These are phyloP conservation scores for Spatulosminthurus flaviceps DNA, from an alignment of 2,888 invertebrate species.

Conservation along the genomic window DNA sequence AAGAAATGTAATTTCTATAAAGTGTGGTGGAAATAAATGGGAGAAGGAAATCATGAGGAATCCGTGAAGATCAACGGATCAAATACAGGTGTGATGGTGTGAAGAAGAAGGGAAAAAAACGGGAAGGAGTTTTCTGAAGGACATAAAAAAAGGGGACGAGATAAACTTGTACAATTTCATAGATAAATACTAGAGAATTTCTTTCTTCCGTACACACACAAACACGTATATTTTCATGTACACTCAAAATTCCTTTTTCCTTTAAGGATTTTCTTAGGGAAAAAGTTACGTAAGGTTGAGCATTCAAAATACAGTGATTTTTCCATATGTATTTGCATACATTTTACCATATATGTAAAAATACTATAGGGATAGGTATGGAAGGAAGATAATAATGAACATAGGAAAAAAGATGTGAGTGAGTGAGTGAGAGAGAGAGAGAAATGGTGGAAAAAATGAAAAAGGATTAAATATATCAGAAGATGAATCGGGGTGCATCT, in stretches of 20 bases:
- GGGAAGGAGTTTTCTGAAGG: not conserved
- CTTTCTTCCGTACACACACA: not conserved
- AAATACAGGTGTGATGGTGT: conserved; percentile 18
- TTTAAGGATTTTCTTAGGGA: not conserved
- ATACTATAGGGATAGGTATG: too few relatives aligned
- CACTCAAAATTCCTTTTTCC: not conserved
- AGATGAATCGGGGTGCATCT: conserved; percentile 62
- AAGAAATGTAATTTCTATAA: not conserved
- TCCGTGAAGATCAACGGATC: conserved; percentile 7
- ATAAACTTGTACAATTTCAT: not conserved
- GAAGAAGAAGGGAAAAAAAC: not conserved
- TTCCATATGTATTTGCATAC: too few relatives aligned
- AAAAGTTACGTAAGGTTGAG: too few relatives aligned
- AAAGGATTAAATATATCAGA: conserved; percentile 63
- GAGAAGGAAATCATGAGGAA: conserved; percentile 2
- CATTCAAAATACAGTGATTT: too few relatives aligned
- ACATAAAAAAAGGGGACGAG: not conserved
- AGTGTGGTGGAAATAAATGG: conserved; percentile 5
- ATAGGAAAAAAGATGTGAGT: not conserved
- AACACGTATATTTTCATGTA: not conserved
- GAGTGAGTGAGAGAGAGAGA: conserved; percentile 34
- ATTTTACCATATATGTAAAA: too few relatives aligned
- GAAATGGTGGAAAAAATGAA: conserved; percentile 62
- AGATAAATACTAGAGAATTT: not conserved
- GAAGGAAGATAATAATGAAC: conserved; percentile 6